These are phyloP conservation scores for Ooceraea biroi DNA, from an alignment of 1,140 invertebrate species.

Conservation along the genomic window DNA sequence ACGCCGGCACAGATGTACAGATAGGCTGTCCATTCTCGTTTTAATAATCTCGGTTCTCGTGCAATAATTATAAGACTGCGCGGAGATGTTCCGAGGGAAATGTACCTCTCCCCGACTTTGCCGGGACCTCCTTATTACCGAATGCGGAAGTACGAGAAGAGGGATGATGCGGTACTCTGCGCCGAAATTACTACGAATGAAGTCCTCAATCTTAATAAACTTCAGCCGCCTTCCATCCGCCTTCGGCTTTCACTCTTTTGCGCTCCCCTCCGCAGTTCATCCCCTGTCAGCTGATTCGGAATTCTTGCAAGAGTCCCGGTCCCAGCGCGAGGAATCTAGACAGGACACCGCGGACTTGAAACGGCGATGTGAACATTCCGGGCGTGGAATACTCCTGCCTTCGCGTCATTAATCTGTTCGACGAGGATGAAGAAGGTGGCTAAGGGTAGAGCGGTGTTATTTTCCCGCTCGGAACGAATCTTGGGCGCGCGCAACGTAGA, in stretches of 20 bases:
- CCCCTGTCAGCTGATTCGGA: slow-evolving; percentile 71
- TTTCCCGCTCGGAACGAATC: slow-evolving; percentile 39
- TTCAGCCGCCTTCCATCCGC: slow-evolving; percentile 72
- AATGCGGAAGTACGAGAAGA: slow-evolving; percentile 60
- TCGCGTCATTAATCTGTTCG: slow-evolving; percentile 59
- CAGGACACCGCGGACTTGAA: slow-evolving; percentile 64
- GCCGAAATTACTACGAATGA: slow-evolving; percentile 80
- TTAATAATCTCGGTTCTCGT: slow-evolving; percentile 71
- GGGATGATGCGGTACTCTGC: slow-evolving; percentile 59
- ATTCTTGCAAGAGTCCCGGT: slow-evolving; percentile 64
- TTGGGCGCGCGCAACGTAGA: slow-evolving; percentile 25
- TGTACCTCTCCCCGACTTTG: slow-evolving; percentile 17
- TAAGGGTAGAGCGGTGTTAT: slow-evolving; percentile 23
- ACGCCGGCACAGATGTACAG: too few relatives aligned
- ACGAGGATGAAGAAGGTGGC: slow-evolving; percentile 41
- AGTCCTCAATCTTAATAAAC: slow-evolving; percentile 85
- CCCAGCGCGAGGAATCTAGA: slow-evolving; percentile 31
- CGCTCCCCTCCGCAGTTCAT: slow-evolving; percentile 59
- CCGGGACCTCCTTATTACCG: slow-evolving; percentile 40
- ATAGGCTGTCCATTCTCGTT: slow-evolving; percentile 61
- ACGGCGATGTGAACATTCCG: slow-evolving; percentile 52
- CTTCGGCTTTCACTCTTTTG: slow-evolving; percentile 49
- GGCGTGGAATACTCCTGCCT: slow-evolving; percentile 67
- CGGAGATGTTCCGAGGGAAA: slow-evolving; percentile 57
- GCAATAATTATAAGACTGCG: slow-evolving; percentile 72